A percentile compares a stretch with the other conserved stretches of the same genome.
These are phyloP conservation scores for Furnarius figulus DNA, from an alignment of 2,113 vertebrate genomes.

Conservation along the genomic window DNA sequence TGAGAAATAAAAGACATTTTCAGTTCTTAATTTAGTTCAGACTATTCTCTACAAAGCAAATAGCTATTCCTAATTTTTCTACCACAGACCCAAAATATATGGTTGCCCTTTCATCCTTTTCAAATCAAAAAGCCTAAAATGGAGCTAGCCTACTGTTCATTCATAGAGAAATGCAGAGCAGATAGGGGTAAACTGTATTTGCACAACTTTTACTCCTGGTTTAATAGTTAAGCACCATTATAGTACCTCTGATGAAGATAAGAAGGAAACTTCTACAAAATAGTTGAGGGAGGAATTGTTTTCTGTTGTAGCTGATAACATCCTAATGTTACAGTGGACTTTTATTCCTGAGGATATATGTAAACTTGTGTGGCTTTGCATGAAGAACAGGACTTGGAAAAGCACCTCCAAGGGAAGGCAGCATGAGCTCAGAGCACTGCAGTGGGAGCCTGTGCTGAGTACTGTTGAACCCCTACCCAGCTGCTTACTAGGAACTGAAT, in stretches of 20 bases:
- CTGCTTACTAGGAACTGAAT: constrained; percentile 24
- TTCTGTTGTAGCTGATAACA: neutral
- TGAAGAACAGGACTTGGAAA: neutral
- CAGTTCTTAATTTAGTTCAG: neutral
- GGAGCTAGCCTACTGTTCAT: neutral
- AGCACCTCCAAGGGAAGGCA: neutral
- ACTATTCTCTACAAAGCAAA: neutral
- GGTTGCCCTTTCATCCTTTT: neutral
- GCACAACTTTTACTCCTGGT: neutral
- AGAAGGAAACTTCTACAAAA: neutral
- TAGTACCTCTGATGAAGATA: neutral
- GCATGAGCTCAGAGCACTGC: neutral
- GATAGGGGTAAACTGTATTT: neutral
- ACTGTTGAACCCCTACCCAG: neutral
- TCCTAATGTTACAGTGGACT: neutral
- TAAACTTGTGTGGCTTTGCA: neutral
- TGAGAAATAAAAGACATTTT: neutral
- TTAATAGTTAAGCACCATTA: constrained; percentile 9
- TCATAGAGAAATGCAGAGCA: neutral
- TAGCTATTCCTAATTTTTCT: neutral
- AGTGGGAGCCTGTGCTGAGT: neutral
- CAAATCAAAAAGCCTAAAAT: neutral
- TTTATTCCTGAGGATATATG: neutral
- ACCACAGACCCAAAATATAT: neutral
- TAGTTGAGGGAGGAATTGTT: neutral